phyloP scores from a whole-genome alignment of 2,113 vertebrate genomes.

The Atherinomorus stipes region DNA sequence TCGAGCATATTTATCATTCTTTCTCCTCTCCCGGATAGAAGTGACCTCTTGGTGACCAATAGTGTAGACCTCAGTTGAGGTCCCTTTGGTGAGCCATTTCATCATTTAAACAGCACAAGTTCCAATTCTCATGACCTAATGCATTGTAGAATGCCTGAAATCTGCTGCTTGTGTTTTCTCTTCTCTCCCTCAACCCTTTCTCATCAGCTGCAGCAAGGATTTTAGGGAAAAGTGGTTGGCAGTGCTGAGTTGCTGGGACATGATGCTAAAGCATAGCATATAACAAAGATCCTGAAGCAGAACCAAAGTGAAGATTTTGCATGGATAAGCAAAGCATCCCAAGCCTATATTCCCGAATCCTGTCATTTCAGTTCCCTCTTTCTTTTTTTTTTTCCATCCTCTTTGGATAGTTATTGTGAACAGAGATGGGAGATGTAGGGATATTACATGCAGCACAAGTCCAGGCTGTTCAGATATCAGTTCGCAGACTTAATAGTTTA shows the following conservation, averaged over 20 bases:
- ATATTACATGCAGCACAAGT: not conserved
- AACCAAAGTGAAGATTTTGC: not conserved
- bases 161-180: constrained; percentile 77
- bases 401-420: no score
- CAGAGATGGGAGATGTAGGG: not conserved
- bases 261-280: constrained; percentile 26
- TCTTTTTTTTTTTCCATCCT: no score
- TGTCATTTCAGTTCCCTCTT: no score
- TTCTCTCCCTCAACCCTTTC: constrained; percentile 72
- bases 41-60: constrained; percentile 79
- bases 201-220: constrained; percentile 72
- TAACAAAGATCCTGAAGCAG: not conserved
- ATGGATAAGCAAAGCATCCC: not conserved
- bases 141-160: constrained; percentile 81
- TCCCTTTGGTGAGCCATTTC: constrained; percentile 81
- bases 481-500: not conserved
- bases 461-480: not conserved
- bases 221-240: constrained; percentile 57
- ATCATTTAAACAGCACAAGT: constrained; percentile 74
- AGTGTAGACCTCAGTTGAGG: constrained; percentile 65
- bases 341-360: not conserved
- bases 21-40: constrained; percentile 59
- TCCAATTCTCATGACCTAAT: constrained; percentile 89
- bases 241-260: constrained; percentile 47
- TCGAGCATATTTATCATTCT: constrained; percentile 71